Evolutionary conservation across 2,888 invertebrate species (phyloP), one percentile per base, ranked within the genome.

Genomic region (Mylabris sibirica): DNA sequence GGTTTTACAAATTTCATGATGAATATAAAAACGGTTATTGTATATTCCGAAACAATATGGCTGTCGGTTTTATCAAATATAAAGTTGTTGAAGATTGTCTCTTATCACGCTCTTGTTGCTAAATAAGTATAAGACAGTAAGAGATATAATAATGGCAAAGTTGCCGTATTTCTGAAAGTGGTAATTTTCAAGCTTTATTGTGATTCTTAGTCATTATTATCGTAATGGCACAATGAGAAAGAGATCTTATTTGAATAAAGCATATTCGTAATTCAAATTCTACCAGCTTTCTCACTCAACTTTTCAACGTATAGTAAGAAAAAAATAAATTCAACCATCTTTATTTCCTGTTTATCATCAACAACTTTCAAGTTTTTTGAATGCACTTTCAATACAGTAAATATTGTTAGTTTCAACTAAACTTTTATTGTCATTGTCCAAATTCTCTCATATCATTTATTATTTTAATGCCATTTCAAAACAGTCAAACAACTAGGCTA

Each of bases 1-100:
- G 11, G 53, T 53, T 53, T 53, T 24, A 24, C 53, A 53, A 53
- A 53, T 53, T 53, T 53, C 22, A 53, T 24, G 53, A 53, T 22
- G 53, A 53, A 53, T 53, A 12, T 53, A 53, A 53, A 53, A 53
- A 12, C 4, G n/a, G 53, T 53, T 53, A 53, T 53, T 24, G 12
- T 53, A 53, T 53, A 53, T 53, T 53, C 49, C 49, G 1, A 20
- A 20, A 14, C 24, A 9, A 20, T 3, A 24, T 22, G 11, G 11
- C 9, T 22, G 53, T 22, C 53, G 5, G 22, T 53, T 53, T 53
- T 53, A 53, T 22, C 24, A 24, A 44, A 53, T 53, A 30, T 3
- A 53, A 53, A 24, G 3, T 24, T 22, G 24, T 53, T 12, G 12
- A 24, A 53, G 22, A 53, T 12, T 24, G 12, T 53, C 22, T 53